Conservation (phyloP, 2,797 vertebrate genomes). For the Fundulus diaphanus region DNA sequence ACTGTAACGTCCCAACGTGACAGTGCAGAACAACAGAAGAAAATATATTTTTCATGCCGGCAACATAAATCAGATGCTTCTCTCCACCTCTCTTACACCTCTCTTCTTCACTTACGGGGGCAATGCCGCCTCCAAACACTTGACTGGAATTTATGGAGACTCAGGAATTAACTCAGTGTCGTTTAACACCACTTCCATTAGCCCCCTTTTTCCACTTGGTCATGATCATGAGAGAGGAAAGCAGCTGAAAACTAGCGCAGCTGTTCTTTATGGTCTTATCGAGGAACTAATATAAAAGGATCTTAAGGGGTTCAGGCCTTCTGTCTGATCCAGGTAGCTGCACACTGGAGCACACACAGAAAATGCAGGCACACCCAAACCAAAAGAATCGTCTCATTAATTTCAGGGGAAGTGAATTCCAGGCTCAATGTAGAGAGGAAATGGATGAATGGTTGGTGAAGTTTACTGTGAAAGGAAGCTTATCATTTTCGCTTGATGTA, state of each 20-base stretch:
- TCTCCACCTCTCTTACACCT: constrained; percentile 35
- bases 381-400: constrained; percentile 35
- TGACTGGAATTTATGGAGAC: constrained; percentile 75
- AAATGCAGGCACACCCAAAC: constrained; percentile 8
- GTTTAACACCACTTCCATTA: constrained; percentile 79
- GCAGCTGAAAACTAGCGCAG: constrained; percentile 67
- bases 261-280: constrained; percentile 76
- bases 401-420: constrained; percentile 60
- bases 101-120: constrained; percentile 43
- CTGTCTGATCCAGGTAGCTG: constrained; percentile 70
- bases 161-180: constrained; percentile 75
- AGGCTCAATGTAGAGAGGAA: constrained; percentile 49
- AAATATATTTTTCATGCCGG: constrained; percentile 50
- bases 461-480: constrained; percentile 73
- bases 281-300: constrained; percentile 61
- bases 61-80: constrained; percentile 50
- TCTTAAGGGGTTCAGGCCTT: constrained; percentile 62
- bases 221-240: constrained; percentile 73
- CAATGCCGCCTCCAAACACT: constrained; percentile 73
- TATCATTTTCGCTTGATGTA: constrained; percentile 81
- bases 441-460: constrained; percentile 59
- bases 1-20: constrained; percentile 50
- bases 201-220: constrained; percentile 79
- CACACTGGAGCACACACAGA: constrained; percentile 43
- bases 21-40: constrained; percentile 49